These are phyloP conservation scores for Orientallactaga bullata DNA, from an alignment of 2,113 vertebrate species.

Conservation along the genomic window DNA sequence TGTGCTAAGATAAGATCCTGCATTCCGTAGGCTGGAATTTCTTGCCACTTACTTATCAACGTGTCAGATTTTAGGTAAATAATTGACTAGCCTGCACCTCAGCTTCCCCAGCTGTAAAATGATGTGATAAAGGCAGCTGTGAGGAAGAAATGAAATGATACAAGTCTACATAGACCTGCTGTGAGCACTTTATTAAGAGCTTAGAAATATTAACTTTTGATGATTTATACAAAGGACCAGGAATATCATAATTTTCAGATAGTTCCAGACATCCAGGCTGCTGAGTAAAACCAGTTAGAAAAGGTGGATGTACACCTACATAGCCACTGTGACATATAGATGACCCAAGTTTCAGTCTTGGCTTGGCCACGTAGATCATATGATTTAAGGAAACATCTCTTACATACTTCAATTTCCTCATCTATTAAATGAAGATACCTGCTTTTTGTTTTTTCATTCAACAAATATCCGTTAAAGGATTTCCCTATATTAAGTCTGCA, in stretches of 20 bases:
- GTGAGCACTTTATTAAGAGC: neutral
- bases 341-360: neutral
- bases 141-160: neutral
- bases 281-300: conserved; percentile 1
- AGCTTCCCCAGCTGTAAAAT: neutral
- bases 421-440: neutral
- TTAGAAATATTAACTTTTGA: neutral
- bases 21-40: neutral
- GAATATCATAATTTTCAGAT: neutral
- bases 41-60: neutral
- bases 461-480: neutral
- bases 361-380: neutral
- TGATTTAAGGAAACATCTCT: neutral
- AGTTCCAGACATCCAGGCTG: neutral
- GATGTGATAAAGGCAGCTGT: neutral
- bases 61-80: neutral
- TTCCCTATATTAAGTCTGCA: neutral
- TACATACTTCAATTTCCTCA: neutral
- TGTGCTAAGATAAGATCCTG: neutral
- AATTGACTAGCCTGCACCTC: neutral
- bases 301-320: neutral
- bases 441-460: neutral
- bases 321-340: neutral
- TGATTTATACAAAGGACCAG: neutral
- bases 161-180: neutral